Conservation (phyloP, 2,888 invertebrate species). For the Heliothis peltigera region DNA sequence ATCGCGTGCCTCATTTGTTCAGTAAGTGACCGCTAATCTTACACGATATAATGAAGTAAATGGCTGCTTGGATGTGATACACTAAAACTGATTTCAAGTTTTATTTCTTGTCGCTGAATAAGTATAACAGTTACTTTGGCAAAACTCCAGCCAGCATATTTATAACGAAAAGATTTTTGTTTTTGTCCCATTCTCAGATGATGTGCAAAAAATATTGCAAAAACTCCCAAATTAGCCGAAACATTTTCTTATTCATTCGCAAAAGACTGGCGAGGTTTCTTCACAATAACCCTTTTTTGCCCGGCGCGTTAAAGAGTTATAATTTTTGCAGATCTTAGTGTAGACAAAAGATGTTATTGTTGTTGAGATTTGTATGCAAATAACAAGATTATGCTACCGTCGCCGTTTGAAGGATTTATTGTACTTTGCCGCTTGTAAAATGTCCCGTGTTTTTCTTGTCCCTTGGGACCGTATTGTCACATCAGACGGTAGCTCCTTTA, state of each 20-base stretch:
- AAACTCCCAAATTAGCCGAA: constrained; percentile 69
- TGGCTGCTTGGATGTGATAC: constrained; percentile 18
- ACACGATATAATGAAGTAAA: constrained; percentile 34
- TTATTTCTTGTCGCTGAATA: constrained; percentile 3
- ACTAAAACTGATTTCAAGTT: constrained; percentile 19
- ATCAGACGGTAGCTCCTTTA: constrained; percentile 73
- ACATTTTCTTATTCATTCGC: constrained; percentile 60
- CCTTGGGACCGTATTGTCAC: constrained; percentile 72
- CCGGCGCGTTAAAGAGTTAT: constrained; percentile 82
- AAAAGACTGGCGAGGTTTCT: constrained; percentile 55
- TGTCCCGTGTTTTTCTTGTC: constrained; percentile 68
- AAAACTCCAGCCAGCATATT: constrained; percentile 17
- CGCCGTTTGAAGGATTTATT: constrained; percentile 76
- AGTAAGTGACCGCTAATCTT: constrained; percentile 51
- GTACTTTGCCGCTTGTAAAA: constrained; percentile 67
- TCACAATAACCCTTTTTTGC: constrained; percentile 71
- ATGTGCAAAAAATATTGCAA: constrained; percentile 56
- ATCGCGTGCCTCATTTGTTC: constrained; percentile 55
- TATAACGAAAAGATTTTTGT: constrained; percentile 26
- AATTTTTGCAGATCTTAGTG: constrained; percentile 72
- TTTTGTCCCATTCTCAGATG: constrained; percentile 47
- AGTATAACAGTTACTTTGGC: constrained; percentile 19
- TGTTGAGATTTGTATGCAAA: constrained; percentile 85
- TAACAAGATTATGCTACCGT: constrained; percentile 88
- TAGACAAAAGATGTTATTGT: constrained; percentile 80